Conservation (phyloP, 1,140 invertebrate genomes). For the Olivierus martensii region DNA sequence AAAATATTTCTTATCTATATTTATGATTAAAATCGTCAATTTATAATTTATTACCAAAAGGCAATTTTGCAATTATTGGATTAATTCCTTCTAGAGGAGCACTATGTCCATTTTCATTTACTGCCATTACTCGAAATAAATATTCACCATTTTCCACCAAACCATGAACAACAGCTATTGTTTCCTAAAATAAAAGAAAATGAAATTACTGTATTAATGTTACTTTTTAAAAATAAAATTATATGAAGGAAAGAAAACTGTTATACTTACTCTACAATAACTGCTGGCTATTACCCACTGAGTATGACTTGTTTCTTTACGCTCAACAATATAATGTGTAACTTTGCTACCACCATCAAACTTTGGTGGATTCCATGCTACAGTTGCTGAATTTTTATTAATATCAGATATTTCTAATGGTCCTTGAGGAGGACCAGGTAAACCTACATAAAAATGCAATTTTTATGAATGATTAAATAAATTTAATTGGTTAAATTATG, state of each 20-base stretch:
- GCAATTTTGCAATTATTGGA: constrained; percentile 87
- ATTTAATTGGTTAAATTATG: too few relatives aligned
- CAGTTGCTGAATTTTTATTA: constrained; percentile 67
- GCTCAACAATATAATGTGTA: constrained; percentile 87
- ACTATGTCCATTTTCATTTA: constrained; percentile 95
- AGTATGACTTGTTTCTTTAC: constrained; percentile 45
- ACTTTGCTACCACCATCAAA: constrained; percentile 79
- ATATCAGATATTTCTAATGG: constrained; percentile 82
- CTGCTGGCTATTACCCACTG: constrained; percentile 22
- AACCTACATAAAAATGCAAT: constrained; percentile 27
- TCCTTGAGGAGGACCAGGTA: constrained; percentile 86
- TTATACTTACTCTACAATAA: constrained; percentile 17
- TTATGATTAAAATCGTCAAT: not conserved
- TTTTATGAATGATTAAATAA: constrained; percentile 4
- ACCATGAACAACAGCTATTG: constrained; percentile 78
- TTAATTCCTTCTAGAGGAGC: constrained; percentile 76
- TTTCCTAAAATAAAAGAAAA: constrained; percentile 37
- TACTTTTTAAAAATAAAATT: not conserved
- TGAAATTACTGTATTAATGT: not conserved
- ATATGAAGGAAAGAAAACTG: not conserved
- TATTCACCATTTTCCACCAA: constrained; percentile 95
- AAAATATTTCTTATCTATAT: not conserved
- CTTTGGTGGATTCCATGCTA: constrained; percentile 82
- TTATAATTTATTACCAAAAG: constrained; percentile 40
- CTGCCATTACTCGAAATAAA: constrained; percentile 91